Percentiles rank a stretch among this genome's conserved stretches.
Conservation (phyloP, 2,797 vertebrate genomes). For the Mormyrops boulengeri region DNA sequence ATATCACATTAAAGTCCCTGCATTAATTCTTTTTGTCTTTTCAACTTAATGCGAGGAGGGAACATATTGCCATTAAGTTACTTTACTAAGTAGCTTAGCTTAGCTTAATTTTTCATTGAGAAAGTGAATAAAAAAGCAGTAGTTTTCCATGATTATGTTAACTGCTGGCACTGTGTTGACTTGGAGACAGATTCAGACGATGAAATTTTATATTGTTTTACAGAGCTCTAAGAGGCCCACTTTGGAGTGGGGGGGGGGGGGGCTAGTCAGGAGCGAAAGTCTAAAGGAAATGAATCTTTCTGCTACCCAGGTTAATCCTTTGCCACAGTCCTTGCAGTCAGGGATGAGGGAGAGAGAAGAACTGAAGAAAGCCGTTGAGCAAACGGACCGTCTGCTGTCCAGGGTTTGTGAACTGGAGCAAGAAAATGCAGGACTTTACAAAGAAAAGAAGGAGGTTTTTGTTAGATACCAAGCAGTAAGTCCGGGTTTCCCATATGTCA, state of each 20-base stretch:
- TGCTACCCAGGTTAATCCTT: constrained; percentile 37
- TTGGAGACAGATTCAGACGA: constrained; percentile 28
- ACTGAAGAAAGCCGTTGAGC: constrained; percentile 56
- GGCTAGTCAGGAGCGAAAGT: constrained; percentile 20
- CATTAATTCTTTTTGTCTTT: neutral
- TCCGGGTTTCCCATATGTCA: constrained; percentile 26
- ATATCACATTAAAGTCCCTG: neutral
- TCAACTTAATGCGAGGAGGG: neutral
- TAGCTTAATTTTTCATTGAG: neutral
- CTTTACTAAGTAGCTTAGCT: neutral
- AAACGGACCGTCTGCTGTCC: constrained; percentile 53
- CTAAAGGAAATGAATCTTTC: constrained; percentile 32
- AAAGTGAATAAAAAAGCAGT: neutral
- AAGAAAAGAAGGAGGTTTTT: constrained; percentile 52
- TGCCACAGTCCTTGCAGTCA: constrained; percentile 37
- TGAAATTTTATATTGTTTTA: constrained; percentile 36
- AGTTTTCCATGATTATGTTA: constrained; percentile 14
- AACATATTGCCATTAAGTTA: neutral
- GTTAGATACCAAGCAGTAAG: constrained; percentile 54
- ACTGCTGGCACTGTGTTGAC: constrained; percentile 21
- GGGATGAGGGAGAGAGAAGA: constrained; percentile 64
- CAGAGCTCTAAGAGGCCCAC: constrained; percentile 33
- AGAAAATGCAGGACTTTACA: constrained; percentile 46
- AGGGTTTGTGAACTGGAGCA: constrained; percentile 52
- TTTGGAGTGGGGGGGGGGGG: constrained; percentile 24